A percentile compares a stretch with the other conserved stretches of the same genome.
These are phyloP conservation scores for Mus minutoides DNA, from an alignment of 2,797 vertebrate genomes.

Conservation along the genomic window DNA sequence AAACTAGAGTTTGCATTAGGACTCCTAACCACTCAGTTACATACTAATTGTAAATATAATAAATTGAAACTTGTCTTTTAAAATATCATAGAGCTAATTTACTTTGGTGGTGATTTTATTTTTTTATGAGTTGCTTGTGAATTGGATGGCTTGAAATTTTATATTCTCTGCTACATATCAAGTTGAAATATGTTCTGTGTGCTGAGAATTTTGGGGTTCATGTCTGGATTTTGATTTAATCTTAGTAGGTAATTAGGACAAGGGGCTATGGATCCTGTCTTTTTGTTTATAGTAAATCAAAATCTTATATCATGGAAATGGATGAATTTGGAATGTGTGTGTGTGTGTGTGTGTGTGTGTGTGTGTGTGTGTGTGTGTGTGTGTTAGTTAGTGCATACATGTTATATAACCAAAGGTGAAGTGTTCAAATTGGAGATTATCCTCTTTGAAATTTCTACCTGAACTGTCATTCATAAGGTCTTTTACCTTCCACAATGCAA, in stretches of 20 bases:
- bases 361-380: not conserved
- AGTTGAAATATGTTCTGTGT: not conserved
- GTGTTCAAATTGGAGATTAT: not conserved
- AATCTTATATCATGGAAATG: not conserved
- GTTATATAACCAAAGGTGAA: not conserved
- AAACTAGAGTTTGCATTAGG: conserved; percentile 22
- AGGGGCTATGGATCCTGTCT: not conserved
- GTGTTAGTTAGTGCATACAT: not conserved
- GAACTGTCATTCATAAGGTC: not conserved
- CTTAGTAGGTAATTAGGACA: not conserved
- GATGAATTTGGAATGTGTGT: not conserved
- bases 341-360: not conserved
- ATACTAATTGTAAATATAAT: not conserved
- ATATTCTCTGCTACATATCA: not conserved
- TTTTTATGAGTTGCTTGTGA: not conserved
- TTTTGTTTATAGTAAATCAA: conserved; percentile 5
- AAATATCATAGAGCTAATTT: not conserved
- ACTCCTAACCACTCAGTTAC: not conserved
- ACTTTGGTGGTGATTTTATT: conserved; percentile 18
- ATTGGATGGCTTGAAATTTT: not conserved
- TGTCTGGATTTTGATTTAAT: not conserved
- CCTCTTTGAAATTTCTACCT: not conserved
- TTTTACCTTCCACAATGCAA: not conserved
- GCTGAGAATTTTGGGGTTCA: not conserved
- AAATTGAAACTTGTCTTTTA: conserved; percentile 20